Conservation (phyloP, 1,140 invertebrate species). For the Acromyrmex echinatior region DNA sequence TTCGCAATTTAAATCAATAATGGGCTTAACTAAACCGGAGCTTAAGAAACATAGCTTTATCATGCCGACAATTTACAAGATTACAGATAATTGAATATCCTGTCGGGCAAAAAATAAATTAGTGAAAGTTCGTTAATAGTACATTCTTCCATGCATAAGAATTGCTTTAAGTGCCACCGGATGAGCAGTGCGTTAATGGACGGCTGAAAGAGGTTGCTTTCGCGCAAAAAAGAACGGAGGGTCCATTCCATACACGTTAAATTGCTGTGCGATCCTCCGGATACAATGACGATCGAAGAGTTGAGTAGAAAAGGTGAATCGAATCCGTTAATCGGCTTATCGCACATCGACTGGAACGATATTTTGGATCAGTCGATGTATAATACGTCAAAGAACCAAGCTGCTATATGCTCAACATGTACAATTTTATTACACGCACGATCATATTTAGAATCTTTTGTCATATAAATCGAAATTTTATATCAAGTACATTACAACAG, state of each 20-base stretch:
- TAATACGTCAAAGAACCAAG: constrained; percentile 22
- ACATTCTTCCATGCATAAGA: constrained; percentile 46
- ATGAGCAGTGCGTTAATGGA: constrained; percentile 72
- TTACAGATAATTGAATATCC: constrained; percentile 52
- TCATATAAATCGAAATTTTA: background rate
- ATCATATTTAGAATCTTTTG: background rate
- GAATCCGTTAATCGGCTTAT: constrained; percentile 76
- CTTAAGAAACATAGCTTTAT: constrained; percentile 24
- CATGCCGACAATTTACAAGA: constrained; percentile 18
- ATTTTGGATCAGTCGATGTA: constrained; percentile 64
- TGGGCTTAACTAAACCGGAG: background rate
- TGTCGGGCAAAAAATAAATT: constrained; percentile 57
- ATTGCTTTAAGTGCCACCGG: constrained; percentile 64
- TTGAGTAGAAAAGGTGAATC: constrained; percentile 71
- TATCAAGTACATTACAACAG: background rate
- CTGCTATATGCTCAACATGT: background rate
- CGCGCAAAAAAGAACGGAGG: constrained; percentile 62
- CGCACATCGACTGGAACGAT: constrained; percentile 56
- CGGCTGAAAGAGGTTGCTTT: constrained; percentile 66
- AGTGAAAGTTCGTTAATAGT: constrained; percentile 67
- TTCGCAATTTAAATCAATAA: constrained; percentile 31
- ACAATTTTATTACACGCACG: background rate
- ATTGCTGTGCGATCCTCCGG: constrained; percentile 61
- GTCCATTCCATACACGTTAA: constrained; percentile 51
- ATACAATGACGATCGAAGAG: constrained; percentile 68